phyloP scores from a whole-genome alignment of 2,888 invertebrate species.

The Chrysolina americana region DNA sequence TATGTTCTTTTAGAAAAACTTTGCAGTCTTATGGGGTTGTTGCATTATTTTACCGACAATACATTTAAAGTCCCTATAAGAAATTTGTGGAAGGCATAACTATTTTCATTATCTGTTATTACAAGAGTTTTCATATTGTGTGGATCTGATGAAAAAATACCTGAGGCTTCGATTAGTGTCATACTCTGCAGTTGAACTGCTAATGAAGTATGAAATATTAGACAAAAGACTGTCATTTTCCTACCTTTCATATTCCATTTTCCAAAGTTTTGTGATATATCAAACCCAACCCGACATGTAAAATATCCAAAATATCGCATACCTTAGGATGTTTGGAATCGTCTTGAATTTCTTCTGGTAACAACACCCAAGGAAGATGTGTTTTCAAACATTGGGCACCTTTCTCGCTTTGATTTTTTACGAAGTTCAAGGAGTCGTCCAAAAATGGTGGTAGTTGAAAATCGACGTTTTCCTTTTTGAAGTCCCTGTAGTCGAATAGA shows the following conservation, averaged over 20 bases:
- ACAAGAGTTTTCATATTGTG: too few species aligned
- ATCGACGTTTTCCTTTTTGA: conserved; percentile 59
- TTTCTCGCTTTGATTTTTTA: conserved; percentile 47
- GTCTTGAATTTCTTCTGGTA: conserved; percentile 72
- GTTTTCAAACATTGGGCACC: conserved; percentile 75
- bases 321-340: conserved; percentile 66
- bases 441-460: conserved; percentile 58
- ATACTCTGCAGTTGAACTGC: too few species aligned
- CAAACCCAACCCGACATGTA: not conserved
- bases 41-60: too few species aligned
- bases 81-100: too few species aligned
- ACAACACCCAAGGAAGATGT: conserved; percentile 75
- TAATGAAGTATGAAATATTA: too few species aligned
- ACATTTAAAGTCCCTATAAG: too few species aligned
- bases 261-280: not conserved
- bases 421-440: conserved; percentile 58
- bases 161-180: too few species aligned
- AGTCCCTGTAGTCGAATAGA: conserved; percentile 67
- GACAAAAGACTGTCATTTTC: too few species aligned
- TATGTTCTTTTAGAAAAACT: too few species aligned
- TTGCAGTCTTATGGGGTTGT: too few species aligned
- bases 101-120: too few species aligned
- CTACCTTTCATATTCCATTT: not conserved
- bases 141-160: too few species aligned
- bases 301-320: conserved; percentile 9